A percentile compares a stretch with the other conserved stretches of the same genome.
phyloP scores from a whole-genome alignment of 2,797 vertebrate species.

The Holocentrus rufus region DNA sequence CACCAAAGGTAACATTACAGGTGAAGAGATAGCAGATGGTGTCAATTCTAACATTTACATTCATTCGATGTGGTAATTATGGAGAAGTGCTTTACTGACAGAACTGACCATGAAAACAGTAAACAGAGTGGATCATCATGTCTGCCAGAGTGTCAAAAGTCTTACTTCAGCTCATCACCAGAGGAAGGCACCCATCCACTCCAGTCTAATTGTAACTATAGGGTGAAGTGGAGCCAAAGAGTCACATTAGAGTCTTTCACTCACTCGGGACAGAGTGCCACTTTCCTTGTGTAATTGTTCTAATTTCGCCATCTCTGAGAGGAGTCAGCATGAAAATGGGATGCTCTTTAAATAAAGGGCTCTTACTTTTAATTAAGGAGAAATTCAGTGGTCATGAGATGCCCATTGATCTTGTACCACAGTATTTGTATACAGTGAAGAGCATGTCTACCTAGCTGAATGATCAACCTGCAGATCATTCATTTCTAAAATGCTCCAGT shows the following conservation, averaged over 20 bases:
- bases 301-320: constrained; percentile 72
- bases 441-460: background rate
- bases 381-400: constrained; percentile 45
- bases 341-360: constrained; percentile 69
- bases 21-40: background rate
- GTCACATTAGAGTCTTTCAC: constrained; percentile 45
- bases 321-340: constrained; percentile 62
- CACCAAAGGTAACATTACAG: background rate
- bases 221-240: constrained; percentile 51
- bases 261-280: constrained; percentile 56
- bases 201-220: constrained; percentile 40
- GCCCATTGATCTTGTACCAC: constrained; percentile 40
- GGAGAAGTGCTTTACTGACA: constrained; percentile 14
- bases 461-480: too few species aligned
- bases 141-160: constrained; percentile 45
- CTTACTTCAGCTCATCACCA: constrained; percentile 51
- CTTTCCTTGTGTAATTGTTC: constrained; percentile 71
- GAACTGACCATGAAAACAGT: background rate
- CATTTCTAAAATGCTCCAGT: too few species aligned
- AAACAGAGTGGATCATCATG: constrained; percentile 50
- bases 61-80: constrained; percentile 27
- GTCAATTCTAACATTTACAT: background rate
- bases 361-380: constrained; percentile 67
- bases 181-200: constrained; percentile 28
- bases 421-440: constrained; percentile 2